Percentiles rank a stretch among this genome's conserved stretches.
Conservation (phyloP, 1,140 invertebrate genomes). For the Mactra quadrangularis region DNA sequence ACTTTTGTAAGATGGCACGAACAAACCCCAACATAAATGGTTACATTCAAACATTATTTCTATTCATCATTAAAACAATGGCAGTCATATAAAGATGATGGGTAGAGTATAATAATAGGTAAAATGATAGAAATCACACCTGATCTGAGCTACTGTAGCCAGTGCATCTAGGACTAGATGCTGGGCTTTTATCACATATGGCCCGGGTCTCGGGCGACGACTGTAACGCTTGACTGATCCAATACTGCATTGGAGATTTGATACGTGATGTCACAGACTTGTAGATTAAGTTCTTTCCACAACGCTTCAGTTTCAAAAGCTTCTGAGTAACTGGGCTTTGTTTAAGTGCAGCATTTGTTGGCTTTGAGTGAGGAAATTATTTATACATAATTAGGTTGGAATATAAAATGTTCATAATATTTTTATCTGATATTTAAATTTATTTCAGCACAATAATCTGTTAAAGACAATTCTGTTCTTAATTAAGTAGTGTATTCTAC, state of each 20-base stretch:
- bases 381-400: too few relatives aligned
- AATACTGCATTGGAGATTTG: slow-evolving; percentile 49
- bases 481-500: too few relatives aligned
- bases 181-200: slow-evolving; percentile 20
- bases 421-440: too few relatives aligned
- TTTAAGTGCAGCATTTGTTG: background rate
- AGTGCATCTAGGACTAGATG: background rate
- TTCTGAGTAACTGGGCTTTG: slow-evolving; percentile 49
- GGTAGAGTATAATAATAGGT: too few relatives aligned
- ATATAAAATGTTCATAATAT: too few relatives aligned
- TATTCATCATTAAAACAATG: too few relatives aligned
- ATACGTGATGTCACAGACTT: slow-evolving; percentile 45
- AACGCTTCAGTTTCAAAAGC: slow-evolving; percentile 58
- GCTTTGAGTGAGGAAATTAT: slow-evolving; percentile 3
- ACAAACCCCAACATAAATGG: too few relatives aligned
- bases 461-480: too few relatives aligned
- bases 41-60: too few relatives aligned
- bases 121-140: slow-evolving; percentile 12
- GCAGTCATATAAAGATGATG: too few relatives aligned
- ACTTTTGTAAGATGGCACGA: too few relatives aligned
- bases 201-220: slow-evolving; percentile 4
- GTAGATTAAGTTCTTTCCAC: slow-evolving; percentile 53
- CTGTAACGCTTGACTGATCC: slow-evolving; percentile 32
- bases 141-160: background rate
- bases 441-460: too few relatives aligned